Evolutionary conservation across 2,113 vertebrate species (phyloP).

Genomic region (Bungarus multicinctus): DNA sequence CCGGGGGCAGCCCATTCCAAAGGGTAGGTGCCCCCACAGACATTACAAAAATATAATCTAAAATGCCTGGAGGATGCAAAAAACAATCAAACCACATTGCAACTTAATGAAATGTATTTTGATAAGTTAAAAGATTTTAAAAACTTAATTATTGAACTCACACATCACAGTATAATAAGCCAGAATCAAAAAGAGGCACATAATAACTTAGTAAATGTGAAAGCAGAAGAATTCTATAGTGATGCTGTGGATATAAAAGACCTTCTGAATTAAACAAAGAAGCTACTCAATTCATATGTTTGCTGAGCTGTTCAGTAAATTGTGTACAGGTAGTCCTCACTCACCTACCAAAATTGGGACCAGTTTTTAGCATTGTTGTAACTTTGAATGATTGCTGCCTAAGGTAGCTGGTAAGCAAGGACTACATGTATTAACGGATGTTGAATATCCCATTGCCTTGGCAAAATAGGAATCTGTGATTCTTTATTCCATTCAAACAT

Average conservation of each 20-base stretch:
- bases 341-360: background rate
- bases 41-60: background rate
- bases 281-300: background rate
- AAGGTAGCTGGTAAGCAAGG: background rate
- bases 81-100: background rate
- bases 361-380: background rate
- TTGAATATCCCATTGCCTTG: background rate
- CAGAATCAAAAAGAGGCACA: background rate
- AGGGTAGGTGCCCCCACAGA: no score
- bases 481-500: background rate
- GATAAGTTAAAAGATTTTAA: background rate
- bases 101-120: background rate
- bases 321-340: background rate
- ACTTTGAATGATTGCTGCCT: background rate
- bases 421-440: background rate
- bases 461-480: background rate
- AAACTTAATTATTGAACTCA: background rate
- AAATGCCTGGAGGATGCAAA: background rate
- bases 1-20: no score
- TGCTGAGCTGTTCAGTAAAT: background rate
- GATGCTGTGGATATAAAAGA: background rate
- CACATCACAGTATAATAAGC: background rate
- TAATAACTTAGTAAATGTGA: background rate
- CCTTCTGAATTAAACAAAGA: background rate
- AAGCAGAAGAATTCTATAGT: background rate